Conservation (phyloP, 2,888 invertebrate species). For the Pandemis corylana region DNA sequence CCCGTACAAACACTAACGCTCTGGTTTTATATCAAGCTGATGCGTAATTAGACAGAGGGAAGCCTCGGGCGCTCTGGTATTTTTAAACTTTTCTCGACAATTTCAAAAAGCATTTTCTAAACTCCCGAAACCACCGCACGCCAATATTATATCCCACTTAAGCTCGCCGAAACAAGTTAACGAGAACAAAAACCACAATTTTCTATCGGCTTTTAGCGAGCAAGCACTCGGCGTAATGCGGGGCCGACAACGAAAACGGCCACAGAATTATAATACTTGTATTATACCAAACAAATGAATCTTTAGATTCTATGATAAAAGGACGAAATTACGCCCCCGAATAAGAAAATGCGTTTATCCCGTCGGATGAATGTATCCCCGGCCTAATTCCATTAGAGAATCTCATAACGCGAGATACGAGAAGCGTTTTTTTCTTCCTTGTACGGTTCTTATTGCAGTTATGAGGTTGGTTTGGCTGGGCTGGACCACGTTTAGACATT, state of each 20-base stretch:
- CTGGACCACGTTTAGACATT: not conserved
- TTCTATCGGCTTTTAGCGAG: conserved; percentile 33
- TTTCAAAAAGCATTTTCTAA: not conserved
- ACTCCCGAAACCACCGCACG: not conserved
- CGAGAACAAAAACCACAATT: conserved; percentile 27
- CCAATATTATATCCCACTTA: conserved; percentile 6
- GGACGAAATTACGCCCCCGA: conserved; percentile 19
- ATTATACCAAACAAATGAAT: conserved; percentile 15
- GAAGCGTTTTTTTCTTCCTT: conserved; percentile 10
- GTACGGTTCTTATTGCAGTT: conserved; percentile 21
- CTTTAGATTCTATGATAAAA: conserved; percentile 17
- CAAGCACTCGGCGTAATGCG: conserved; percentile 33
- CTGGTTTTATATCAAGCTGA: no score
- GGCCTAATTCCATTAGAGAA: conserved; percentile 38
- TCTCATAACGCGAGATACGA: conserved; percentile 25
- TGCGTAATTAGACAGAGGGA: no score
- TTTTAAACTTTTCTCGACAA: not conserved
- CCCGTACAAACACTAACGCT: no score
- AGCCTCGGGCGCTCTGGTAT: no score
- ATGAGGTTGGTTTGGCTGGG: not conserved
- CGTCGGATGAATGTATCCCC: conserved; percentile 17
- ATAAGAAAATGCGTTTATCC: conserved; percentile 39
- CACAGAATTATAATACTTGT: conserved; percentile 31
- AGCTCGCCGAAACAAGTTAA: conserved; percentile 22
- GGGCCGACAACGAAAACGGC: conserved; percentile 5